These are phyloP conservation scores for Passer montanus DNA, from an alignment of 2,113 vertebrate species.

Conservation along the genomic window DNA sequence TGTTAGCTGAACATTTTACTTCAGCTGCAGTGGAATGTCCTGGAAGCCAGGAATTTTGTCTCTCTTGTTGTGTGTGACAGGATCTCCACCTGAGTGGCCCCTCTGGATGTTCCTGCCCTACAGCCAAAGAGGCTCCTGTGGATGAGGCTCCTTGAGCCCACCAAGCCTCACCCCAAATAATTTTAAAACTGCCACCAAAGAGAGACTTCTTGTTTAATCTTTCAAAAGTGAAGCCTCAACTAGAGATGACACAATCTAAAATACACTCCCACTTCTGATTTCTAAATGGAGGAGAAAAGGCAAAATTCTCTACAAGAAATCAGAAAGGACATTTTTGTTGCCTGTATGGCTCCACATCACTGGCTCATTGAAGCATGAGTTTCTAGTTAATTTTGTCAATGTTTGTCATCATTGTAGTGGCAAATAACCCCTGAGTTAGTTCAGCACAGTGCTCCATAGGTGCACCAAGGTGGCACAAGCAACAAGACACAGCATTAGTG, in stretches of 20 bases:
- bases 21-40: not conserved
- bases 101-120: not conserved
- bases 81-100: not conserved
- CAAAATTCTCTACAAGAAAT: not conserved
- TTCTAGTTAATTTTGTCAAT: not conserved
- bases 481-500: not conserved
- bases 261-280: not conserved
- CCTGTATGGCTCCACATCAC: accelerated
- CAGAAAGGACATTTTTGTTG: not conserved
- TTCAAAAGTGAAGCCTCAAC: not conserved
- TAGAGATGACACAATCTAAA: not conserved
- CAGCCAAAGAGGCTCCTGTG: accelerated
- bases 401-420: not conserved
- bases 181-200: not conserved
- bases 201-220: not conserved
- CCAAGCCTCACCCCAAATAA: not conserved
- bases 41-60: not conserved
- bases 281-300: not conserved
- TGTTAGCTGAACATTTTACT: accelerated
- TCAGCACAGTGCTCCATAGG: not conserved
- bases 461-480: not conserved
- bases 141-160: not conserved
- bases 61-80: not conserved
- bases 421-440: not conserved
- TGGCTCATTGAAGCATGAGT: not conserved